Conservation (phyloP, 2,113 vertebrate genomes). For the Panthera uncia region DNA sequence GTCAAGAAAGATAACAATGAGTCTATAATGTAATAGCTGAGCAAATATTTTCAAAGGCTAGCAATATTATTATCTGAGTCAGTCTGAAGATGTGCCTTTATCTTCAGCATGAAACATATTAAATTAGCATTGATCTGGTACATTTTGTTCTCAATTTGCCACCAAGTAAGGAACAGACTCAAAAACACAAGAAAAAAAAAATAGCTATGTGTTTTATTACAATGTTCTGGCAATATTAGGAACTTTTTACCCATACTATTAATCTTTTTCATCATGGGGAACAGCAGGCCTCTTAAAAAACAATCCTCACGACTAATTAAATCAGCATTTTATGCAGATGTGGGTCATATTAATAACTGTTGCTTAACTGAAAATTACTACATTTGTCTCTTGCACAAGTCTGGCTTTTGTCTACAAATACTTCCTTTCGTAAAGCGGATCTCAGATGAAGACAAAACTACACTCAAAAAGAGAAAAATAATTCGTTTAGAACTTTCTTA, state of each 20-base stretch:
- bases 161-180: slow-evolving; percentile 51
- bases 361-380: not conserved
- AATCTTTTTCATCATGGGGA: not conserved
- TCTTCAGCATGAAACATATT: slow-evolving; percentile 42
- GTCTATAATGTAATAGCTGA: not conserved
- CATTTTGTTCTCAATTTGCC: slow-evolving; percentile 46
- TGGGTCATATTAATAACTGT: slow-evolving; percentile 29
- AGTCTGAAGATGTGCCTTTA: not conserved
- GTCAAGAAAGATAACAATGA: not conserved
- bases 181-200: not conserved
- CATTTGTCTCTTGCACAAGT: not conserved
- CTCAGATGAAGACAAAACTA: not conserved
- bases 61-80: not conserved
- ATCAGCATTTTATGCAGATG: slow-evolving; percentile 17
- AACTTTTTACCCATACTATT: not conserved
- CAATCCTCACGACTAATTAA: slow-evolving; percentile 38
- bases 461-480: not conserved
- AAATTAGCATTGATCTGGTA: not conserved
- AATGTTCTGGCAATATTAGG: not conserved
- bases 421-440: not conserved
- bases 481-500: not conserved
- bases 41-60: slow-evolving; percentile 1
- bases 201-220: not conserved
- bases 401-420: not conserved
- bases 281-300: not conserved